Evolutionary conservation across 2,888 invertebrate genomes (phyloP).

Genomic region (Acanthosepion pharaonis): DNA sequence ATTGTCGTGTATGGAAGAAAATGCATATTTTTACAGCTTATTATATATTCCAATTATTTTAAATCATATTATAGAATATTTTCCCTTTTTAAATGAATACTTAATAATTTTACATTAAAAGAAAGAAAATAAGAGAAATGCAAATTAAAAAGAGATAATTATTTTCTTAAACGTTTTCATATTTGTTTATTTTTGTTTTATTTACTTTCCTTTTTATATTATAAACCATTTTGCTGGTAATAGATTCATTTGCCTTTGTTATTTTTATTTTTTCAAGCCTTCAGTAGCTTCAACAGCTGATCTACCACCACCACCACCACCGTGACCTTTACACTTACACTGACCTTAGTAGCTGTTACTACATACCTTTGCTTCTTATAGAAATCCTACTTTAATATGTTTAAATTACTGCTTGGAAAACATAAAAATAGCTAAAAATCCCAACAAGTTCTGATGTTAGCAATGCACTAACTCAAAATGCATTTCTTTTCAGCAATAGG

Average conservation of each 20-base stretch:
- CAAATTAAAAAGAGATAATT: too few relatives aligned
- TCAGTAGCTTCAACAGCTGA: background rate
- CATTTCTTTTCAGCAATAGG: background rate
- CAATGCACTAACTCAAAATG: background rate
- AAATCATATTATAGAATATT: too few relatives aligned
- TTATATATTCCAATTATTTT: too few relatives aligned
- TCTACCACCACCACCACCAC: background rate
- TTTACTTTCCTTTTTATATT: background rate
- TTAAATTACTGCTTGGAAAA: background rate
- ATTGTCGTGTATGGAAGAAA: too few relatives aligned
- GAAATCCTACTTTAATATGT: background rate
- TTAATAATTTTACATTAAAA: too few relatives aligned
- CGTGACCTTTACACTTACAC: background rate
- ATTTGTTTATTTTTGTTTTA: background rate
- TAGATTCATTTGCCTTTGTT: background rate
- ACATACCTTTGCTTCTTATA: background rate
- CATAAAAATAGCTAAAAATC: background rate
- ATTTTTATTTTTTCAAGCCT: background rate
- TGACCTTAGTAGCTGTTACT: background rate
- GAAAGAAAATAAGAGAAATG: too few relatives aligned
- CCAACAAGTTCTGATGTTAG: background rate
- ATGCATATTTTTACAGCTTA: too few relatives aligned
- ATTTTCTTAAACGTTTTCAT: background rate
- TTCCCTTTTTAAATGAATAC: too few relatives aligned
- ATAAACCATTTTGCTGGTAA: background rate